These are phyloP conservation scores for Peromyscus aztecus DNA, from an alignment of 2,797 vertebrate genomes.

Conservation along the genomic window DNA sequence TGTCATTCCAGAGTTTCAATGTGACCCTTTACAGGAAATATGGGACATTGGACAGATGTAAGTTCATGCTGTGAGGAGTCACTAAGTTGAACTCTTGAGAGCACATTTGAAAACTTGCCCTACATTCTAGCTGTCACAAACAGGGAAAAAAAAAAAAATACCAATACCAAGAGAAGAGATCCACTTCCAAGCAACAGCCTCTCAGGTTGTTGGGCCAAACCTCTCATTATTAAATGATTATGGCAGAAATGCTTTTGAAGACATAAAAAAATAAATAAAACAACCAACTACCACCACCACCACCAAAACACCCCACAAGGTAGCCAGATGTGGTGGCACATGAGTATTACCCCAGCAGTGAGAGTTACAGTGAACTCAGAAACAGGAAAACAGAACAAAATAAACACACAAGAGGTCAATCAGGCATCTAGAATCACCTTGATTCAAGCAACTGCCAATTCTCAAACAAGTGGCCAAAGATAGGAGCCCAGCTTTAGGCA, in stretches of 20 bases:
- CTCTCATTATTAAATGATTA: background rate
- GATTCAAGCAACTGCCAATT: background rate
- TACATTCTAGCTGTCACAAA: constrained; percentile 28
- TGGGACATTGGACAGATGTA: background rate
- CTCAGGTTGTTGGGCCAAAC: background rate
- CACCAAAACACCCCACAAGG: background rate
- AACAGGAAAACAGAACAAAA: background rate
- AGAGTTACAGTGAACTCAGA: background rate
- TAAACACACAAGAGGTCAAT: background rate
- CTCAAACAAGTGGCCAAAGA: constrained; percentile 1
- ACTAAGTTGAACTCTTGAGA: background rate
- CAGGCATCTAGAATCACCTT: background rate
- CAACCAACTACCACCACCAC: background rate
- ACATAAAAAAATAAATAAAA: background rate
- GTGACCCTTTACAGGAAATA: background rate
- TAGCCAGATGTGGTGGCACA: background rate
- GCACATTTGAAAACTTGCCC: background rate
- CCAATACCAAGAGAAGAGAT: constrained; percentile 9
- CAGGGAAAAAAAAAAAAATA: background rate
- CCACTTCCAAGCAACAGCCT: background rate
- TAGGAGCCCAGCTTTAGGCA: background rate
- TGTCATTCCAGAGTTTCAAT: background rate
- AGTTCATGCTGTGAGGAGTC: background rate
- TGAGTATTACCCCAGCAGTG: too few species aligned
- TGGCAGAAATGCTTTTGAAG: background rate